Conservation (phyloP, 1,140 invertebrate genomes). For the Drosophila ercepeae region DNA sequence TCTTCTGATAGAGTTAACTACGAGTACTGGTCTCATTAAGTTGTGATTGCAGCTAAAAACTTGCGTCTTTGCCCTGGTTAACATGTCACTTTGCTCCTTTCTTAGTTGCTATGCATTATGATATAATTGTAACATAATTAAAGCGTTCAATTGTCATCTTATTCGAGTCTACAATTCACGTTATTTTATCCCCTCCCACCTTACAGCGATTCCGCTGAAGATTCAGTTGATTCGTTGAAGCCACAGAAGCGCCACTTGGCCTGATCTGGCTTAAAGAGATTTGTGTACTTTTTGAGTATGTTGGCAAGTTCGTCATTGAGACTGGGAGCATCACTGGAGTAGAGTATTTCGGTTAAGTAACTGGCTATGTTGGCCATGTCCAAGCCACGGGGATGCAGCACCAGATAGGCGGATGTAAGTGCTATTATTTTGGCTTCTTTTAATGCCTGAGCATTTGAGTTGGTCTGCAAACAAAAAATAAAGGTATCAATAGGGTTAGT, state of each 20-base stretch:
- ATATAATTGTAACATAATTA: slow-evolving; percentile 62
- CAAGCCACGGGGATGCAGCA: slow-evolving; percentile 94
- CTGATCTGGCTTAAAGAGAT: slow-evolving; percentile 87
- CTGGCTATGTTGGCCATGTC: slow-evolving; percentile 93
- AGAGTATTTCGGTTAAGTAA: slow-evolving; percentile 89
- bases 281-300: slow-evolving; percentile 89
- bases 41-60: slow-evolving; percentile 68
- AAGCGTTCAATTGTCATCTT: slow-evolving; percentile 71
- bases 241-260: slow-evolving; percentile 89
- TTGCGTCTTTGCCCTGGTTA: slow-evolving; percentile 48
- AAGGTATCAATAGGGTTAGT: neutral
- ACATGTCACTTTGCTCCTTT: slow-evolving; percentile 43
- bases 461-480: slow-evolving; percentile 25
- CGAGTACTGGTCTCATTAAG: slow-evolving; percentile 67
- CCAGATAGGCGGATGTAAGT: slow-evolving; percentile 92
- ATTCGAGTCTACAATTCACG: slow-evolving; percentile 16
- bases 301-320: slow-evolving; percentile 88
- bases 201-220: slow-evolving; percentile 13
- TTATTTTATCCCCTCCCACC: too few species aligned
- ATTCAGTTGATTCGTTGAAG: slow-evolving; percentile 80
- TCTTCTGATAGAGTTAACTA: slow-evolving; percentile 41
- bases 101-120: slow-evolving; percentile 53
- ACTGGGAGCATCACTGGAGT: slow-evolving; percentile 86
- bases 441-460: slow-evolving; percentile 83
- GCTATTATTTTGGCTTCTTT: slow-evolving; percentile 89